Evolutionary conservation across 2,888 invertebrate species (phyloP).

Genomic region (Strigamia transsilvanica): DNA sequence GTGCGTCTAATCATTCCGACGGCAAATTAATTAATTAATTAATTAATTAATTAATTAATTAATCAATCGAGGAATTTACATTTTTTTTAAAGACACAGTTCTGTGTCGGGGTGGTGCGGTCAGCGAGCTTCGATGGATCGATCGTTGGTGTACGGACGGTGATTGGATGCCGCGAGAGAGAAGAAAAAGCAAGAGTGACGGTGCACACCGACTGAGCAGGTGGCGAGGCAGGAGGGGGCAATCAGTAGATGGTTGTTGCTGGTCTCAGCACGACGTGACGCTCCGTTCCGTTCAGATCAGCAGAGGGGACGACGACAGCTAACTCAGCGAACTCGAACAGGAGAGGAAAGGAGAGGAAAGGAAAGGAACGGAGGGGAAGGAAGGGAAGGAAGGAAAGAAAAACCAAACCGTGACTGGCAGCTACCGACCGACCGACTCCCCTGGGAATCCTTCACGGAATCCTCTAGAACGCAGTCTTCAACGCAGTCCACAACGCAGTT

Average conservation of each 20-base stretch:
- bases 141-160: not conserved
- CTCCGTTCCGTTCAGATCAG: not conserved
- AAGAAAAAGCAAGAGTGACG: slow-evolving; percentile 17
- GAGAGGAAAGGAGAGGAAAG: not conserved
- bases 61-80: not conserved
- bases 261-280: slow-evolving; percentile 39
- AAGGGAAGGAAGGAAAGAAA: too few species aligned
- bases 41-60: not conserved
- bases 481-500: too few species aligned
- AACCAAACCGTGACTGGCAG: too few species aligned
- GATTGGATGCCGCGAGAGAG: slow-evolving; percentile 3
- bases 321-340: slow-evolving; percentile 9
- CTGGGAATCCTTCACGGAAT: not conserved
- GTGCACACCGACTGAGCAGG: not conserved
- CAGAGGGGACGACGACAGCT: not conserved
- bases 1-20: not conserved
- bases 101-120: not conserved
- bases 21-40: not conserved
- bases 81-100: too few species aligned
- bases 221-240: slow-evolving; percentile 9
- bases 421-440: slow-evolving; percentile 3
- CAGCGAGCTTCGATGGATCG: not conserved
- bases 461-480: too few species aligned
- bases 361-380: too few species aligned
- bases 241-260: slow-evolving; percentile 33